Base-by-base conservation (phyloP, 2,888 invertebrate species). In the Clunio marinus region DNA sequence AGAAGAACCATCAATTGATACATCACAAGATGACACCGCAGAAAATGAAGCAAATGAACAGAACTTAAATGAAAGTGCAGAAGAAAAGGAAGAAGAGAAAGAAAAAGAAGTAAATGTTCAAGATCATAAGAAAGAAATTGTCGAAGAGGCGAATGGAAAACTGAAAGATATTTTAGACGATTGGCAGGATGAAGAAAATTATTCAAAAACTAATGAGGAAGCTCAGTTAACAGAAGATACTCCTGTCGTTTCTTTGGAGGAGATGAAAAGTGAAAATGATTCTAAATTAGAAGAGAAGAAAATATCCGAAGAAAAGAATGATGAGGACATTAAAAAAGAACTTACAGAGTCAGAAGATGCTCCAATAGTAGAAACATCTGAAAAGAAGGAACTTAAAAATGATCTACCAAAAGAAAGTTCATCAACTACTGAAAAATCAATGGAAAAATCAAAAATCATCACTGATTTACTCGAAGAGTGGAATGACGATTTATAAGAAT, bases 381-480 rank as follows among this genome's bases (percentile, higher is more conserved):
- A 51, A 5, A 22, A n/a, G n/a, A n/a, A n/a, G n/a, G n/a, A n/a
- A n/a, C n/a, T n/a, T n/a, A n/a, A n/a, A n/a, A n/a, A n/a, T n/a
- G n/a, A n/a, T n/a, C n/a, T n/a, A n/a, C n/a, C n/a, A n/a, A n/a
- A n/a, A n/a, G n/a, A n/a, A n/a, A n/a, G n/a, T 27, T 7, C 27
- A 7, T 25, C 57, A 2, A 8, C 51, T 8, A n/a, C n/a, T n/a
- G n/a, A n/a, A n/a, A n/a, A n/a, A n/a, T n/a, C n/a, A n/a, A n/a
- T n/a, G n/a, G 57, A 57, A n/a, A 28, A 55, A 28, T 66, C 66
- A 7, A 66, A 66, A 32, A 51, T 46, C 8, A 46, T 66, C 17
- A 66, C 28, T 10, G 55, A 66, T 8, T 15, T 66, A 8, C 32
- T 66, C 46, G 66, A 66, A 2, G 66, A 66, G n/a, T 66, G 66